Evolutionary conservation across 1,140 invertebrate species (phyloP).

Genomic region (Drosophila melanogaster): DNA sequence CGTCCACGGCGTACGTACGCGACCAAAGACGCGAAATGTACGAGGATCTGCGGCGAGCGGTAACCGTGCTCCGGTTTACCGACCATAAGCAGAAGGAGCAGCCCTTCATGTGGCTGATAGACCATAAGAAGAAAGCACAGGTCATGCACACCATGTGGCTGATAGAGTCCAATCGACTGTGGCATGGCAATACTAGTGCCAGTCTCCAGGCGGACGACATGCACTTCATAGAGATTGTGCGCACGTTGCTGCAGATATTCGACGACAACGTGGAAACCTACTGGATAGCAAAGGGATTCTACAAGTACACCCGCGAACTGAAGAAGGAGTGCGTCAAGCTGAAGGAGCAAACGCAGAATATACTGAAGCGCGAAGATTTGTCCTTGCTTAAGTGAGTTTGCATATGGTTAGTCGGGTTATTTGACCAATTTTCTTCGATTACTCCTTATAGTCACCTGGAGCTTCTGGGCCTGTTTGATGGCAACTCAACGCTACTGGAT

Average conservation of each 20-base stretch:
- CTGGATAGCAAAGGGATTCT: slow-evolving; percentile 91
- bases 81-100: slow-evolving; percentile 85
- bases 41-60: slow-evolving; percentile 89
- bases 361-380: slow-evolving; percentile 90
- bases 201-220: slow-evolving; percentile 85
- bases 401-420: not conserved
- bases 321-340: slow-evolving; percentile 88
- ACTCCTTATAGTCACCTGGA: slow-evolving; percentile 85
- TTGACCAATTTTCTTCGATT: not conserved
- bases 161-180: slow-evolving; percentile 88
- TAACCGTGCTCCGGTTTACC: slow-evolving; percentile 87
- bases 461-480: slow-evolving; percentile 86
- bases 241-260: slow-evolving; percentile 88
- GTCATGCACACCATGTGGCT: slow-evolving; percentile 91
- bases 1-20: slow-evolving; percentile 90
- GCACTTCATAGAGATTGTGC: slow-evolving; percentile 87
- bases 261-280: slow-evolving; percentile 91
- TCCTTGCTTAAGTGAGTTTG: slow-evolving; percentile 86
- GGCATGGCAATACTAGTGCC: slow-evolving; percentile 87
- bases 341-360: slow-evolving; percentile 87
- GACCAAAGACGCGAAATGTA: slow-evolving; percentile 90
- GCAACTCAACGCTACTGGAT: slow-evolving; percentile 87
- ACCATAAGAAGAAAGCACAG: slow-evolving; percentile 86
- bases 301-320: slow-evolving; percentile 88
- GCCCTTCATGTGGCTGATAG: slow-evolving; percentile 59